Base-by-base conservation (phyloP, 2,888 invertebrate species). In the Melieria picta region DNA sequence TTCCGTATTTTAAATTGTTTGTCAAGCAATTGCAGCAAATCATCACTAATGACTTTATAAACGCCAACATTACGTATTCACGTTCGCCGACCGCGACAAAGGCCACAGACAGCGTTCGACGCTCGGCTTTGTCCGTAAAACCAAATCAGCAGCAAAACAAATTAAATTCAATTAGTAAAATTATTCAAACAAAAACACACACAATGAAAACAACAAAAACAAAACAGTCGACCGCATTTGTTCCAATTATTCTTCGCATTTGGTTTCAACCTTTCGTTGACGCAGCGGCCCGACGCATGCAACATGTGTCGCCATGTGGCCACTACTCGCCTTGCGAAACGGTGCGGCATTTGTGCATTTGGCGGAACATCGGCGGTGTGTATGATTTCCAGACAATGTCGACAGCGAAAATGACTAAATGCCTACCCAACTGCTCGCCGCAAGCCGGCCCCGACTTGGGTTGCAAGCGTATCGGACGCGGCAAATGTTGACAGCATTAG, bases 91-190 rank as follows among this genome's bases (percentile, higher is more conserved):
- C 30, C 30, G 30, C 30, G 30, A 30, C 3, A 52, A 52, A 52
- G 10, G 5, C 13, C 10, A 30, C 30, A 30, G 30, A 30, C 30
- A 30, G 30, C 30, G 30, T 30, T 1, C 30, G 4, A 4, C 13
- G 9, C 7, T n/a, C 1, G 13, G 13, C 13, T 52, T 52, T 30
- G 30, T 30, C 30, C 30, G 30, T 1, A 30, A 30, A 30, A 1
- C 30, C 30, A 30, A 30, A 30, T 30, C 30, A 30, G 30, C 30
- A 30, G 55, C 66, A 61, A 69, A 75, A 71, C 72, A 75, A 75
- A 76, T 76, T 76, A 74, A 74, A 76, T 75, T 74, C 75, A 75
- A 76, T 76, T 76, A 75, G 70, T 61, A 65, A 65, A 69, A 72
- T 63, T 63, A 67, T 45, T 67, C 61, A 66, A 48, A 62, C 69